Evolutionary conservation across 2,113 vertebrate species (phyloP).

Genomic region (Ardeotis arabs): DNA sequence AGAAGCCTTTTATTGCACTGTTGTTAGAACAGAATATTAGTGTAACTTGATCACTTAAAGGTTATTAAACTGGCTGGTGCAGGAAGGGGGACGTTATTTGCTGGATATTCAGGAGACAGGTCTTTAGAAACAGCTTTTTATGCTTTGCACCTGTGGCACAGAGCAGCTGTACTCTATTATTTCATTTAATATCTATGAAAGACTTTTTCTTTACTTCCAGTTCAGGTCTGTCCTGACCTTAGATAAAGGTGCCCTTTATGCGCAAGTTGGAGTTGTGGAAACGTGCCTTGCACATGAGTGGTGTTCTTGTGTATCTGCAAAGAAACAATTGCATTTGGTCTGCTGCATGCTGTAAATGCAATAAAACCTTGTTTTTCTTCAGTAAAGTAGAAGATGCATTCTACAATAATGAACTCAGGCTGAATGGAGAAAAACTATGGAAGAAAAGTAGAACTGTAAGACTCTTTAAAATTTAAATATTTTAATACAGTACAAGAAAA

Average conservation of each 20-base stretch:
- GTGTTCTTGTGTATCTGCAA: neutral
- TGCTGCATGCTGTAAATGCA: conserved; percentile 23
- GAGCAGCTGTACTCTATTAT: neutral
- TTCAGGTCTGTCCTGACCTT: neutral
- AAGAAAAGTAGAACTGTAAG: conserved; percentile 97
- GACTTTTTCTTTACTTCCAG: neutral
- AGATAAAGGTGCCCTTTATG: neutral
- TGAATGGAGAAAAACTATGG: conserved; percentile 92
- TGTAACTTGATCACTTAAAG: neutral
- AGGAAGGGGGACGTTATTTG: neutral
- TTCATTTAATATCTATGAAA: neutral
- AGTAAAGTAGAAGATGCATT: conserved; percentile 97
- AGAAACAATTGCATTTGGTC: neutral
- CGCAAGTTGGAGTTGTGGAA: neutral
- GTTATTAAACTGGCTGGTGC: neutral
- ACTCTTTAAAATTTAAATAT: neutral
- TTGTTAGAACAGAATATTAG: neutral
- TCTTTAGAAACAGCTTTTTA: neutral
- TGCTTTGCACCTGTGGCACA: neutral
- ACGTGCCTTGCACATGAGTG: neutral
- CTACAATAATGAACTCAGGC: conserved; percentile 88
- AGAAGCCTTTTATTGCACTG: neutral
- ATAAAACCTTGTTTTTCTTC: conserved; percentile 57
- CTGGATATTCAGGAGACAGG: neutral
- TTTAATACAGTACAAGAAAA: neutral